These are phyloP conservation scores for Chloroceryle aenea DNA, from an alignment of 2,113 vertebrate genomes.

Conservation along the genomic window DNA sequence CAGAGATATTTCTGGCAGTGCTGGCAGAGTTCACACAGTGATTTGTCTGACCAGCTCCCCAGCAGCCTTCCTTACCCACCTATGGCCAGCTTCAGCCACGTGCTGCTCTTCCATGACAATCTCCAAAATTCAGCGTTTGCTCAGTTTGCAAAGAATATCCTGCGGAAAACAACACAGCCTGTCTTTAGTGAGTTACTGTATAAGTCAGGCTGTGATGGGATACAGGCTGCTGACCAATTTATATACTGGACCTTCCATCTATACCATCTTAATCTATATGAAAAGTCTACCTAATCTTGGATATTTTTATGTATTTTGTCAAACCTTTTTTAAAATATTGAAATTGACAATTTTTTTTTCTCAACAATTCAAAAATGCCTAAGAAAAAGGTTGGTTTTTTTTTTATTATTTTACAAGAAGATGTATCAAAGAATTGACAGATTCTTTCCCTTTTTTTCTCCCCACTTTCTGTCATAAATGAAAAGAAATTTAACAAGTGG, in stretches of 20 bases:
- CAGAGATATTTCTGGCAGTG: neutral
- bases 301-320: neutral
- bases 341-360: neutral
- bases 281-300: neutral
- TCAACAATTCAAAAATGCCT: neutral
- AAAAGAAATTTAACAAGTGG: neutral
- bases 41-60: neutral
- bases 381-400: neutral
- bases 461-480: neutral
- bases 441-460: neutral
- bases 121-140: neutral
- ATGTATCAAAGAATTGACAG: neutral
- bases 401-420: neutral
- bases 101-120: accelerated
- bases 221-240: neutral
- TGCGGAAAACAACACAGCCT: neutral
- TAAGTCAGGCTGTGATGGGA: neutral
- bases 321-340: neutral
- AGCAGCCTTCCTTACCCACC: neutral
- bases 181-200: neutral
- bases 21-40: neutral
- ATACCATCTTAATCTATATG: neutral
- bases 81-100: neutral
- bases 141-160: neutral
- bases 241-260: neutral